Evolutionary conservation across 2,888 invertebrate genomes (phyloP), one percentile per base, ranked within the genome.

Genomic region (Ormyrus labotus): DNA sequence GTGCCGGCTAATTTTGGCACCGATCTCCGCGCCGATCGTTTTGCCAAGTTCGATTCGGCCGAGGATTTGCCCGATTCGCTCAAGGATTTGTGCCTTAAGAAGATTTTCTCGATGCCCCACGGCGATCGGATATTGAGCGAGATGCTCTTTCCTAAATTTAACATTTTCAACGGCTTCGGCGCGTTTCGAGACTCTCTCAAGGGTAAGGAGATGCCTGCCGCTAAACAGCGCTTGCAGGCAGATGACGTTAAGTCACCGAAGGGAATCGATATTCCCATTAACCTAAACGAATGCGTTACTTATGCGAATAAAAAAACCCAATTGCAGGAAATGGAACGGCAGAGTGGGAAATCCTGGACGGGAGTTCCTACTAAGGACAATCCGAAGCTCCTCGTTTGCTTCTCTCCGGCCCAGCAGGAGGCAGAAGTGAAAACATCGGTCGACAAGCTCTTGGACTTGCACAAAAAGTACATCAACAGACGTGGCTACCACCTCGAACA

Each of bases 381-480:
- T 86, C 93, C 94, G 0, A 92, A 92, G 68, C 87, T 94, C 0
- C 91, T 95, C 77, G 92, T 95, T 7, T 95, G 95, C 86, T 91
- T 96, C 10, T 96, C 96, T 0, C 96, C 96, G 0, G 94, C 94
- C 6, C 96, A 96, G 88, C 93, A 92, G 86, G 92, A 92, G 34
- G 92, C 92, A 61, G 91, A 92, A 67, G 87, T 92, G n/a, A 89
- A 92, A 67, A 91, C 92, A 68, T 93, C 93, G 83, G 93, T 93
- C 1, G 94, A 93, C 85, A 93, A 93, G 84, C 91, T 95, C 65
- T 91, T 95, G 5, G 95, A 96, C 85, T 93, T 95, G 84, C 95
- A 96, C 85, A 92, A 92, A 83, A 95, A 95, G 87, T 95, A 93
- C 88, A 88, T 94, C n/a, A 94, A 94, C 84, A 92, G 94, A 61